A percentile compares a stretch with the other conserved stretches of the same genome.
Conservation (phyloP, 2,888 invertebrate species). For the Calameuta filiformis region DNA sequence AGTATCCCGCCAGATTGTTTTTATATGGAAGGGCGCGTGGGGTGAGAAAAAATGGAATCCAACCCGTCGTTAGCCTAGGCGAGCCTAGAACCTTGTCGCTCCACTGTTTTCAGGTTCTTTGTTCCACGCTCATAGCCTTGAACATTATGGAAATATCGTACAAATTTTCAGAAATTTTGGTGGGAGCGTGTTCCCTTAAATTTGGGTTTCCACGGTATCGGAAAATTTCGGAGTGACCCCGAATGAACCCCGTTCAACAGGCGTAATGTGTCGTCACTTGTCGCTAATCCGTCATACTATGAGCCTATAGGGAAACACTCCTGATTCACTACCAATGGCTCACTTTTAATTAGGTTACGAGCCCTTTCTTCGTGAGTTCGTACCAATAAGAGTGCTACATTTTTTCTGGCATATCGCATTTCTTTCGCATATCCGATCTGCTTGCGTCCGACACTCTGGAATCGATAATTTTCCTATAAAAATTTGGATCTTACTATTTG, state of each 20-base stretch:
- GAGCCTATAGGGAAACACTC: slow-evolving; percentile 23
- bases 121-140: slow-evolving; percentile 23
- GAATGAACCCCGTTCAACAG: slow-evolving; percentile 55
- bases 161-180: neutral
- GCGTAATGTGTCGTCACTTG: slow-evolving; percentile 48
- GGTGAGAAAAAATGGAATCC: slow-evolving; percentile 7
- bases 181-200: slow-evolving; percentile 3
- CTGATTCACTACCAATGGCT: slow-evolving; percentile 16
- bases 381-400: slow-evolving; percentile 24
- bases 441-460: slow-evolving; percentile 5
- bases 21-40: slow-evolving; percentile 15
- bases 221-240: slow-evolving; percentile 42
- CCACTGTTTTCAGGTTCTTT: slow-evolving; percentile 37
- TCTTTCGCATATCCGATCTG: slow-evolving; percentile 28
- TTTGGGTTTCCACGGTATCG: slow-evolving; percentile 11
- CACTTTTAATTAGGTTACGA: slow-evolving; percentile 11
- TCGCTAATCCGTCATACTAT: slow-evolving; percentile 37
- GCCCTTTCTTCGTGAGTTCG: slow-evolving; percentile 25
- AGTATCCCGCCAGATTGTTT: slow-evolving; percentile 59
- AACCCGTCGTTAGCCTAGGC: slow-evolving; percentile 39
- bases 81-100: slow-evolving; percentile 43
- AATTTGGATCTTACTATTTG: neutral
- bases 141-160: neutral
- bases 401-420: slow-evolving; percentile 11
- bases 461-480: slow-evolving; percentile 23